These are phyloP conservation scores for Centrocercus urophasianus DNA, from an alignment of 2,113 vertebrate genomes.

Conservation along the genomic window DNA sequence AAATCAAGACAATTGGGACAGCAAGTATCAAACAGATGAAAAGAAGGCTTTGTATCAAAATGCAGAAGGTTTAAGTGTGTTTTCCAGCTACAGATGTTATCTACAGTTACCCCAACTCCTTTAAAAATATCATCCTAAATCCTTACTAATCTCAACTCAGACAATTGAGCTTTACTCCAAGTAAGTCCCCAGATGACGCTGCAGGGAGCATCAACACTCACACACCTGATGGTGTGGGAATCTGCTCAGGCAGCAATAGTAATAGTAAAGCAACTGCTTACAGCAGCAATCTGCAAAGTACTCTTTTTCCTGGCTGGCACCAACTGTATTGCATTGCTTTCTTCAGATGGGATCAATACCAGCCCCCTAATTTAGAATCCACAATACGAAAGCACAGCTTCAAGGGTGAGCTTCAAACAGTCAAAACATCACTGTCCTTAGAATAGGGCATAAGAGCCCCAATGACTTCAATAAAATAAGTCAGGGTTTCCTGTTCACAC, in stretches of 20 bases:
- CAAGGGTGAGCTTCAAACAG: background rate
- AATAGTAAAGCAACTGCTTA: accelerated
- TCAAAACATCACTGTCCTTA: background rate
- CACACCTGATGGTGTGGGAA: background rate
- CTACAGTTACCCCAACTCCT: background rate
- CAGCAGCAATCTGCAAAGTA: background rate
- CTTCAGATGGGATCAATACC: background rate
- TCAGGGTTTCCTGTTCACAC: background rate
- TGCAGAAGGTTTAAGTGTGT: background rate
- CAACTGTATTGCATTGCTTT: background rate
- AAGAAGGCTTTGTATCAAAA: background rate
- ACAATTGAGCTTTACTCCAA: accelerated
- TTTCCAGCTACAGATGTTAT: background rate
- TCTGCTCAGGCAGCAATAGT: background rate
- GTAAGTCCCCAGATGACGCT: background rate
- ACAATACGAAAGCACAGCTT: background rate
- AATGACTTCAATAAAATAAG: accelerated
- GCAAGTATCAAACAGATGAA: background rate
- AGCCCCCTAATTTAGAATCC: background rate
- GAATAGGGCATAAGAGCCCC: accelerated
- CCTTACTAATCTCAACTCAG: background rate
- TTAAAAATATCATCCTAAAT: background rate
- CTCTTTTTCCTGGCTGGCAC: background rate
- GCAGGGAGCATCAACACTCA: background rate
- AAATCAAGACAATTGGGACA: accelerated